Base-by-base conservation (phyloP, 2,888 invertebrate species). In the Resseliella maxima region DNA sequence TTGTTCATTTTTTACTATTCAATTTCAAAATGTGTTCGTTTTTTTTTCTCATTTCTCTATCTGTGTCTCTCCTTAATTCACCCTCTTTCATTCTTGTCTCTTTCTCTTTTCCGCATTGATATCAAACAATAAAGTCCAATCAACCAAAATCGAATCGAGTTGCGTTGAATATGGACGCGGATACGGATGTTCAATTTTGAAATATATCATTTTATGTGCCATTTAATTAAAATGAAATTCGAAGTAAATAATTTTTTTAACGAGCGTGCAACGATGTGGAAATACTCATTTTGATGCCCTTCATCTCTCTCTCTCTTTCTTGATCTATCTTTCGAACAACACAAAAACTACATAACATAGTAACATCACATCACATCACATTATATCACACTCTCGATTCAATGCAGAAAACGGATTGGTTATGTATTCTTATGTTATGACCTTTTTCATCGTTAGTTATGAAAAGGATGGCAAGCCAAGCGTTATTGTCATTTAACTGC, bases 201-300 rank as follows among this genome's bases (percentile, higher is more conserved):
- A 24, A 83, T 5, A n/a, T 83, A 38, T 36, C 24, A 83, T 24
- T 83, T 83, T 15, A 83, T 36, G 38, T 36, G 38, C 41, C 83
- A 83, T 83, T 83, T 83, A 83, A 83, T 83, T 83, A 83, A 83
- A 83, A 83, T 83, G 38, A 38, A 83, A 83, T 83, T 38, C 12
- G 38, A 10, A 38, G 38, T 38, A 83, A 38, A 83, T 83, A 83
- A n/a, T n/a, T 83, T 36, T 83, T 83, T 83, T 83, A 72, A 72
- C 72, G 72, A 72, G 72, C 72, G 31, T 72, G 18, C 72, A 15
- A 72, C 31, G 15, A 24, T 59, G 59, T 59, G 59, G 59, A 72
- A 31, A n/a, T 5, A 35, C 72, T 72, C 21, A 18, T 24, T 2
- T 59, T 27, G 5, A 18, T 2, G 2, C 27, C 10, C 59, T 72